These are phyloP conservation scores for Epinotia ramella DNA, from an alignment of 2,888 invertebrate genomes.

Conservation along the genomic window DNA sequence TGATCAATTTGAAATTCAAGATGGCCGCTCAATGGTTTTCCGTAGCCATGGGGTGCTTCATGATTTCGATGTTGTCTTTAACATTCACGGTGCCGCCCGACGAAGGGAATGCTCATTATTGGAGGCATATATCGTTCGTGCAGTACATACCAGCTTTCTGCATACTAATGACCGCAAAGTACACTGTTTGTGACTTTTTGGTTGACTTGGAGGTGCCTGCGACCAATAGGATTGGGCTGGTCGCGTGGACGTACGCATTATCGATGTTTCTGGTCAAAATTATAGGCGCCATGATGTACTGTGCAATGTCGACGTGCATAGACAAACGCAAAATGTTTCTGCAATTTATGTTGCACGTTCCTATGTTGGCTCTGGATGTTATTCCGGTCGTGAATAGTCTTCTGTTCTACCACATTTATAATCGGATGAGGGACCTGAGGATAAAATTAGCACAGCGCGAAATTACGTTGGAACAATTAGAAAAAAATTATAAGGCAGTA, in stretches of 20 bases:
- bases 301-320: neutral
- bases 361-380: constrained; percentile 16
- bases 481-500: constrained; percentile 6
- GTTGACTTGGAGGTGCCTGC: neutral
- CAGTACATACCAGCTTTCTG: constrained; percentile 31
- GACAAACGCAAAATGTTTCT: neutral
- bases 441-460: neutral
- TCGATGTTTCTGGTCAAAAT: constrained; percentile 27
- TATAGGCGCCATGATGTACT: neutral
- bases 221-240: neutral
- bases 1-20: neutral
- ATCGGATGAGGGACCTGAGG: constrained; percentile 15
- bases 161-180: constrained; percentile 21
- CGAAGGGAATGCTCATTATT: neutral
- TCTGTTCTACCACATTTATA: constrained; percentile 16
- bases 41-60: constrained; percentile 19
- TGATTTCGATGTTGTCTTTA: constrained; percentile 11
- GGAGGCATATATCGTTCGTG: constrained; percentile 13
- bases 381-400: constrained; percentile 23
- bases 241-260: neutral
- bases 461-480: neutral
- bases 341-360: constrained; percentile 8
- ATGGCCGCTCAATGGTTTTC: constrained; percentile 4
- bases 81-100: no score
- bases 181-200: constrained; percentile 26